Evolutionary conservation across 2,113 vertebrate species (phyloP).

Genomic region (Stigmatopora nigra): DNA sequence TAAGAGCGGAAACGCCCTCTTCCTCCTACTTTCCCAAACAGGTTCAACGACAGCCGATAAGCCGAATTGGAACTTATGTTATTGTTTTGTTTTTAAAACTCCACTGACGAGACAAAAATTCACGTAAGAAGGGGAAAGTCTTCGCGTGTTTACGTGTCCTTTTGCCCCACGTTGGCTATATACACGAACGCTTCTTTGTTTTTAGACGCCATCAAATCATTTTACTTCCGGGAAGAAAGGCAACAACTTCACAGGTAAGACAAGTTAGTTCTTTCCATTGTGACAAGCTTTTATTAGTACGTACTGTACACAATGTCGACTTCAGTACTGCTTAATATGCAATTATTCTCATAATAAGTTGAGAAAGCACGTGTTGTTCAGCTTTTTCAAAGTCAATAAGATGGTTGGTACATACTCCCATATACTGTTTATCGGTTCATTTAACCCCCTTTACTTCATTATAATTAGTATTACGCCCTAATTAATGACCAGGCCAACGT

Average conservation of each 20-base stretch:
- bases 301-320: too few relatives aligned
- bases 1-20: conserved; percentile 32
- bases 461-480: background rate
- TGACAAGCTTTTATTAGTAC: too few relatives aligned
- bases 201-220: conserved; percentile 45
- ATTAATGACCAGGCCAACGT: background rate
- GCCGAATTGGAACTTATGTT: background rate
- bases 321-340: too few relatives aligned
- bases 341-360: too few relatives aligned
- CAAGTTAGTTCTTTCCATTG: conserved; percentile 49
- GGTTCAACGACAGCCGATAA: conserved; percentile 43
- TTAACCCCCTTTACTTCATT: background rate
- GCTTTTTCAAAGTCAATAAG: too few relatives aligned
- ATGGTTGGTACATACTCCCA: too few relatives aligned
- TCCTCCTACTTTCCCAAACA: conserved; percentile 6
- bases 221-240: conserved; percentile 54
- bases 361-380: too few relatives aligned
- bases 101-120: background rate
- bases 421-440: too few relatives aligned
- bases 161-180: background rate
- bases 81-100: background rate
- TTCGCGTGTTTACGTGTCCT: too few relatives aligned
- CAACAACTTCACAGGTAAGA: conserved; percentile 30
- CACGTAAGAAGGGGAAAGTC: too few relatives aligned
- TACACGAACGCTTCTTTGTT: conserved; percentile 39